Percentiles rank a stretch among this genome's conserved stretches.
phyloP scores from a whole-genome alignment of 2,888 invertebrate species.

The Neria commutata region DNA sequence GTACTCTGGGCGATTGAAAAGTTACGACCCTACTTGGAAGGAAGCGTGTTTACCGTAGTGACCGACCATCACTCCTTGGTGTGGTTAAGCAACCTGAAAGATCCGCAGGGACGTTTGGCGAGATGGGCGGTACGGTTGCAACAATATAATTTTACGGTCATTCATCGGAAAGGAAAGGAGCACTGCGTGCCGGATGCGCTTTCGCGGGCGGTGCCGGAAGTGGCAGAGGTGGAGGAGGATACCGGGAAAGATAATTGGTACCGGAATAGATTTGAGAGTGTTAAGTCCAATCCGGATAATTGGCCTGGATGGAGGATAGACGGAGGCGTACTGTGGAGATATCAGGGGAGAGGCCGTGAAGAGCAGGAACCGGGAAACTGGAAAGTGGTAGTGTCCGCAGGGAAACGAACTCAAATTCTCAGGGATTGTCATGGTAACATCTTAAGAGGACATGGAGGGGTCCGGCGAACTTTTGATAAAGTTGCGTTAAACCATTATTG shows the following conservation, averaged over 20 bases:
- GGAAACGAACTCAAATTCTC: background rate
- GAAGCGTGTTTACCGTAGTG: conserved; percentile 20
- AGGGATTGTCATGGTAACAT: background rate
- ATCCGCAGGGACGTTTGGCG: conserved; percentile 21
- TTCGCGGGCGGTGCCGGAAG: background rate
- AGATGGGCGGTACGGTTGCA: conserved; percentile 21
- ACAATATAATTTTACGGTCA: conserved; percentile 11
- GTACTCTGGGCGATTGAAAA: conserved; percentile 24
- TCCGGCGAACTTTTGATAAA: background rate
- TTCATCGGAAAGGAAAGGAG: conserved; percentile 20
- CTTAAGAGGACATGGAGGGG: background rate
- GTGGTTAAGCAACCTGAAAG: conserved; percentile 24
- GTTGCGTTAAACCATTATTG: background rate
- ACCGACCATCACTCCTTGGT: conserved; percentile 19
- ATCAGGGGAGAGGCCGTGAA: background rate
- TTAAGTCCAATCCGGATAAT: background rate
- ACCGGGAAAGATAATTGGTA: background rate
- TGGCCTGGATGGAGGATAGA: background rate
- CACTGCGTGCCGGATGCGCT: conserved; percentile 13
- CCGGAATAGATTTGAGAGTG: background rate
- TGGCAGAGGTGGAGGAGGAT: background rate
- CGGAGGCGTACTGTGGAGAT: background rate
- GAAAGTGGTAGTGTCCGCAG: background rate
- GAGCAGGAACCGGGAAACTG: background rate
- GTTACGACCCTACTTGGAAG: conserved; percentile 23